These are phyloP conservation scores for Cheilosia vulpina DNA, from an alignment of 2,888 invertebrate genomes.

Conservation along the genomic window DNA sequence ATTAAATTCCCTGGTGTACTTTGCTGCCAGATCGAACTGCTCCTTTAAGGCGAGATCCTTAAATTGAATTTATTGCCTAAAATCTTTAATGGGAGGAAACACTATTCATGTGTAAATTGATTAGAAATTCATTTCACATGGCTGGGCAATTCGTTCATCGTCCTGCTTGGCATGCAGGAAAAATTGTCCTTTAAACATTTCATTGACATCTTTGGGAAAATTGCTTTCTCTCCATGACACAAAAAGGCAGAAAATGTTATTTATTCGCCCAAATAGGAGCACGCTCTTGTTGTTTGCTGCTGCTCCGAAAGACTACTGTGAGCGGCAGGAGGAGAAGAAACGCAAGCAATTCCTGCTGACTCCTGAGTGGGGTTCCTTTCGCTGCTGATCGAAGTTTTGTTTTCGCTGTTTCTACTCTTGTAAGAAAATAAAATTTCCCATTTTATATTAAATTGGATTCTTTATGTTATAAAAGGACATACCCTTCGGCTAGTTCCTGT, in stretches of 20 bases:
- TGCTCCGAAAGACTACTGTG: neutral
- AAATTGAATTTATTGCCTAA: slow-evolving; percentile 41
- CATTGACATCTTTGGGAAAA: slow-evolving; percentile 56
- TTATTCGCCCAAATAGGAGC: slow-evolving; percentile 50
- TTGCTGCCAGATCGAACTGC: slow-evolving; percentile 5
- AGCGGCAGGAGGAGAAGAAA: slow-evolving; percentile 3
- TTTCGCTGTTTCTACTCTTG: slow-evolving; percentile 14
- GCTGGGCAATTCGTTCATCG: slow-evolving; percentile 37
- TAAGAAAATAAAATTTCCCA: slow-evolving; percentile 19
- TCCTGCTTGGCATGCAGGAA: slow-evolving; percentile 48
- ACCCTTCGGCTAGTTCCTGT: slow-evolving; percentile 21
- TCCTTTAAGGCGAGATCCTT: slow-evolving; percentile 10
- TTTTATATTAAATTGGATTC: slow-evolving; percentile 58
- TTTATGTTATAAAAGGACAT: slow-evolving; percentile 35
- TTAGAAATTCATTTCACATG: slow-evolving; percentile 72
- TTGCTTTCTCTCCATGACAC: slow-evolving; percentile 45
- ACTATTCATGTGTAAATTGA: slow-evolving; percentile 72
- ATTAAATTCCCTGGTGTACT: no score
- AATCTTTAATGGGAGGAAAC: slow-evolving; percentile 52
- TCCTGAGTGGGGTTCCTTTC: slow-evolving; percentile 33
- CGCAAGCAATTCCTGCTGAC: slow-evolving; percentile 42
- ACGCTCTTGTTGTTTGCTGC: neutral
- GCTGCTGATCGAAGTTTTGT: slow-evolving; percentile 23
- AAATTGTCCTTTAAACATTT: slow-evolving; percentile 69
- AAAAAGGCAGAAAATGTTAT: slow-evolving; percentile 57